Conservation (phyloP, 2,113 vertebrate species). For the Ancistrus triradiatus region DNA sequence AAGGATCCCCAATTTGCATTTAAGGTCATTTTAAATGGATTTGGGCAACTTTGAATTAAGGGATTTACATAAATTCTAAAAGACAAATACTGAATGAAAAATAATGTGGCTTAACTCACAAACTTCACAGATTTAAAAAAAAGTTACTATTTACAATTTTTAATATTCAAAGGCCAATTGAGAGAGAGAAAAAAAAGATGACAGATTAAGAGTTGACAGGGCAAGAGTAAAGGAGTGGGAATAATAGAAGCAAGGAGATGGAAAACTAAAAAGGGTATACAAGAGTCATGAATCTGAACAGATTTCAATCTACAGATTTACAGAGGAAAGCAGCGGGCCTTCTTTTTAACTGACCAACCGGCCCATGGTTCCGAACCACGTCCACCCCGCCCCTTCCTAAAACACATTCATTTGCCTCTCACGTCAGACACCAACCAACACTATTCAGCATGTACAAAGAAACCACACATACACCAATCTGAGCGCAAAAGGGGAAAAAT, state of each 20-base stretch:
- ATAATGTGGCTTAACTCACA: constrained; percentile 81
- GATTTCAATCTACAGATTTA: constrained; percentile 86
- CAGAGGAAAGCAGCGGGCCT: constrained; percentile 73
- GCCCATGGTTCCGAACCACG: constrained; percentile 76
- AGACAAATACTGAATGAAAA: constrained; percentile 90
- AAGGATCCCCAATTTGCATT: constrained; percentile 99
- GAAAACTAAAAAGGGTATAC: constrained; percentile 43
- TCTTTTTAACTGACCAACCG: constrained; percentile 52
- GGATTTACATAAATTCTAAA: constrained; percentile 98
- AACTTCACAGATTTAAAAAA: constrained; percentile 84
- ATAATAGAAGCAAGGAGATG: constrained; percentile 56
- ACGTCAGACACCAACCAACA: constrained; percentile 69
- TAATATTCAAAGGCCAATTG: constrained; percentile 82
- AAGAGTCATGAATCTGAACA: constrained; percentile 71
- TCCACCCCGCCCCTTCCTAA: constrained; percentile 49
- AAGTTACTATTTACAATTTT: constrained; percentile 92
- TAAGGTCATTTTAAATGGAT: constrained; percentile 98
- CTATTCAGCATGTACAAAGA: constrained; percentile 80
- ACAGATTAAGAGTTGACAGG: constrained; percentile 61
- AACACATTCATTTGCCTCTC: constrained; percentile 92
- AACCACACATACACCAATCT: constrained; percentile 56
- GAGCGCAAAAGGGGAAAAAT: constrained; percentile 45
- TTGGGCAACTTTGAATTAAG: constrained; percentile 99
- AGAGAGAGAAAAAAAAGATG: constrained; percentile 49
- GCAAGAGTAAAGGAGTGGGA: constrained; percentile 59